A percentile compares a stretch with the other conserved stretches of the same genome.
Evolutionary conservation across 2,113 vertebrate species (phyloP).

Genomic region (Puntigrus tetrazona): DNA sequence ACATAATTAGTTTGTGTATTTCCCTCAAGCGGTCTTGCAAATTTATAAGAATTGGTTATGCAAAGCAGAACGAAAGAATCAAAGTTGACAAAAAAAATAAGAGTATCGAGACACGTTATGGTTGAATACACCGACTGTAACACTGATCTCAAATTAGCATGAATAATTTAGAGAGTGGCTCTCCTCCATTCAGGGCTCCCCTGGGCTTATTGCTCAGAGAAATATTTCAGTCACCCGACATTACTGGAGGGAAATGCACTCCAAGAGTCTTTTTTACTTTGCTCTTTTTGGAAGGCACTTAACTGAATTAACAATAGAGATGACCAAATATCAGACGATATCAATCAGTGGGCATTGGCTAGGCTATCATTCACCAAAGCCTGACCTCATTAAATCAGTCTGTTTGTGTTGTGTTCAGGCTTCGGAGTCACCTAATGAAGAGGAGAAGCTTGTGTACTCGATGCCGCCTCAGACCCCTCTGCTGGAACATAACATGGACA

Average conservation of each 20-base stretch:
- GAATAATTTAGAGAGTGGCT: slow-evolving; percentile 53
- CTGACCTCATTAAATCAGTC: slow-evolving; percentile 4
- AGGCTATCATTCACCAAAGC: background rate
- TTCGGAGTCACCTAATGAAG: slow-evolving; percentile 80
- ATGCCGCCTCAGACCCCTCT: slow-evolving; percentile 80
- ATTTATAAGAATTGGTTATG: background rate
- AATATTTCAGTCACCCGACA: slow-evolving; percentile 35
- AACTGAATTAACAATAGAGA: background rate
- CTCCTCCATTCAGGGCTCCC: slow-evolving; percentile 31
- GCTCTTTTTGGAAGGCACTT: background rate
- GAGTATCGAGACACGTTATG: slow-evolving; percentile 10
- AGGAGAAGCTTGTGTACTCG: slow-evolving; percentile 79
- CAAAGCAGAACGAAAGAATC: background rate
- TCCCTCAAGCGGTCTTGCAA: background rate
- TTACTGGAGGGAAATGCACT: slow-evolving; percentile 28
- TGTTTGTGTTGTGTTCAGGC: slow-evolving; percentile 71
- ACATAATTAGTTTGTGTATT: slow-evolving; percentile 24
- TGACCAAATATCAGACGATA: slow-evolving; percentile 50
- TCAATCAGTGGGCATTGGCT: slow-evolving; percentile 5
- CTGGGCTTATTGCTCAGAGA: slow-evolving; percentile 33
- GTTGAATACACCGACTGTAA: slow-evolving; percentile 34
- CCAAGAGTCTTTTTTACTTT: slow-evolving; percentile 14
- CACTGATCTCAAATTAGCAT: slow-evolving; percentile 53
- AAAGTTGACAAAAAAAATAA: background rate
- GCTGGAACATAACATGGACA: slow-evolving; percentile 75